phyloP scores from a whole-genome alignment of 1,140 invertebrate genomes.

The Bombus superbus region DNA sequence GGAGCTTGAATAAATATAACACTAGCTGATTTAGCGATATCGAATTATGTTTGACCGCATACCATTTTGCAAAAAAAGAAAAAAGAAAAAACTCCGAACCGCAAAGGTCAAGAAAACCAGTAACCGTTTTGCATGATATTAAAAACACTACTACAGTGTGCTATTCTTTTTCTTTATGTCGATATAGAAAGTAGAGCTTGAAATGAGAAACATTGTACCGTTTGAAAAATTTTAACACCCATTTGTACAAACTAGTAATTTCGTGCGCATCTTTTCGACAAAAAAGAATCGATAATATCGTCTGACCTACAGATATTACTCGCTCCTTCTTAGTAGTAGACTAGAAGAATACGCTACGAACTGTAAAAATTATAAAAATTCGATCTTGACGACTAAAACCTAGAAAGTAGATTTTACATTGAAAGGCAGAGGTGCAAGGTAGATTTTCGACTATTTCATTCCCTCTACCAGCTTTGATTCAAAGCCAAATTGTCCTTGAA shows the following conservation, averaged over 20 bases:
- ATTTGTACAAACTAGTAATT: neutral
- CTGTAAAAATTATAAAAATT: neutral
- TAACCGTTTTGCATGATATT: neutral
- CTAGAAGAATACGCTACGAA: neutral
- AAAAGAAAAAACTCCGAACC: neutral
- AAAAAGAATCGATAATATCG: neutral
- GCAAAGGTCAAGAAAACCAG: slow-evolving; percentile 28
- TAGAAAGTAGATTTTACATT: neutral
- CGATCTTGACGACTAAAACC: neutral
- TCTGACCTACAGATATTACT: neutral
- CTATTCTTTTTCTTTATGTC: neutral
- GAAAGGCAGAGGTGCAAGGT: neutral
- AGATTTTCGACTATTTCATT: neutral
- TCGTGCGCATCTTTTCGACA: too few species aligned
- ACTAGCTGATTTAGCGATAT: slow-evolving; percentile 45
- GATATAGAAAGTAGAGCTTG: neutral
- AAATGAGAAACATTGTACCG: neutral
- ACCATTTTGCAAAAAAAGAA: neutral
- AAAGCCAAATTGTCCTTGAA: neutral
- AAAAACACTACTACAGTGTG: neutral
- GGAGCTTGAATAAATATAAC: slow-evolving; percentile 30
- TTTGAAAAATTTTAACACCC: neutral
- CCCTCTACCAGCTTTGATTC: neutral
- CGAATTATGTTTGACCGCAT: slow-evolving; percentile 38
- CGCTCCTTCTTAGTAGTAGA: neutral